Evolutionary conservation across 2,888 invertebrate species (phyloP), one percentile per base, ranked within the genome.

Genomic region (Chirona hameri): DNA sequence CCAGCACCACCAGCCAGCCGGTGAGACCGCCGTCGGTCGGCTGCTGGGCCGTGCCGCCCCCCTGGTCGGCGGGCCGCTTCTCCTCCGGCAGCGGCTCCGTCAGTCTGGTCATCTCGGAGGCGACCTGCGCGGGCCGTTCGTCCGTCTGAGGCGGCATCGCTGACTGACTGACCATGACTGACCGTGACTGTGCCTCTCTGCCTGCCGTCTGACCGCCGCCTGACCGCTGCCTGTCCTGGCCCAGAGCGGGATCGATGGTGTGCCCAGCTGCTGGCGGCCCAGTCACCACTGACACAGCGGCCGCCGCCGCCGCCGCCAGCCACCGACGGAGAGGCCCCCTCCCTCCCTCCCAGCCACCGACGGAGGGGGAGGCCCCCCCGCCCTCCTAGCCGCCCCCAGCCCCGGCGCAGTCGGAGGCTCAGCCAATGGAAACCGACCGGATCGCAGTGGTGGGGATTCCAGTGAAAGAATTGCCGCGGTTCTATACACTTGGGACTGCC

Each of bases 1-100:
- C 95, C 76, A 95, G 86, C 91, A 96, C 91, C 27, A 97, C 93
- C 84, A 93, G 88, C 92, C 94, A 95, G 0, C 95, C 96, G 86
- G 94, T 91, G 24, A 91, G 85, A 0, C 95, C 95, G 21, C 95
- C 95, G 88, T 96, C 85, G 14, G 9, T 29, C 29, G 14, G 27
- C 29, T 5, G 72, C 10, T 72, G 72, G 14, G 12, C 60, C 21
- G 60, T n/a, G 24, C 24, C 60, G 24, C 24, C 5, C 21, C n/a
- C n/a, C 24, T 24, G 24, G 4, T 60, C 60, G 24, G 3, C n/a
- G n/a, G 24, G n/a, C 5, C 5, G 60, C 60, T 21, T 2, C 10
- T 60, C n/a, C n/a, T 60, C 60, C n/a, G 60, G 60, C 4, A 5
- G n/a, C 4, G 5, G 21, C 60, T 15, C 1, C 5, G 60, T n/a